These are phyloP conservation scores for Trypoxylus dichotomus DNA, from an alignment of 1,140 invertebrate species.

Conservation along the genomic window DNA sequence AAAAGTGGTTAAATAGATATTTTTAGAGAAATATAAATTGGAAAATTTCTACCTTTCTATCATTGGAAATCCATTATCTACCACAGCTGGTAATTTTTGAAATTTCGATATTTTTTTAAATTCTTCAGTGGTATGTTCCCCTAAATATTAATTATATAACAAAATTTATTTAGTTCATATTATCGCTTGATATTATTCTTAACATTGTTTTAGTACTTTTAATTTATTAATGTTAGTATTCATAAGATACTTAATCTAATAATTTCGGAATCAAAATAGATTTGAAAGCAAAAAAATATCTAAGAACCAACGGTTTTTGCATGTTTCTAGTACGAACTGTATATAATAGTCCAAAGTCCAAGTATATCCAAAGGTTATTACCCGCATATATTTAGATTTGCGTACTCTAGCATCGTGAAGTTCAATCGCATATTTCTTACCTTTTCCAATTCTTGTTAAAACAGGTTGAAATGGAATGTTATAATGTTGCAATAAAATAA, in stretches of 20 bases:
- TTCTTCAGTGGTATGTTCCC: conserved; percentile 72
- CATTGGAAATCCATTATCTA: conserved; percentile 75
- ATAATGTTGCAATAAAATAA: neutral
- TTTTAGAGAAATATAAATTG: neutral
- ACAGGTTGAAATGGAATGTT: neutral
- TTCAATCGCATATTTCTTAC: neutral
- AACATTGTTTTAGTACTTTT: too few species aligned
- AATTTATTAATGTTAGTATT: too few species aligned
- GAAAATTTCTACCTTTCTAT: conserved; percentile 70
- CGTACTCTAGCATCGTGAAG: too few species aligned
- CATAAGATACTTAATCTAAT: too few species aligned
- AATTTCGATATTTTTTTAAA: conserved; percentile 74
- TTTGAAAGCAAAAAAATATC: too few species aligned
- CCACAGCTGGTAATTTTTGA: conserved; percentile 76
- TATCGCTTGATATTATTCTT: too few species aligned
- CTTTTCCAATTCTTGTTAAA: neutral
- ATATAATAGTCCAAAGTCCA: too few species aligned
- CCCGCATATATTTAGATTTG: too few species aligned
- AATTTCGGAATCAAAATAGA: too few species aligned
- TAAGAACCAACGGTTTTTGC: too few species aligned
- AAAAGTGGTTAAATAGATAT: conserved; percentile 44
- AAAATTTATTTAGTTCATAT: neutral
- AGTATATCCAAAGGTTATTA: too few species aligned
- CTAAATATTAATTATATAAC: conserved; percentile 52
- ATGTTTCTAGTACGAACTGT: too few species aligned